These are phyloP conservation scores for Gastrophryne carolinensis DNA, from an alignment of 2,797 vertebrate genomes.

Conservation along the genomic window DNA sequence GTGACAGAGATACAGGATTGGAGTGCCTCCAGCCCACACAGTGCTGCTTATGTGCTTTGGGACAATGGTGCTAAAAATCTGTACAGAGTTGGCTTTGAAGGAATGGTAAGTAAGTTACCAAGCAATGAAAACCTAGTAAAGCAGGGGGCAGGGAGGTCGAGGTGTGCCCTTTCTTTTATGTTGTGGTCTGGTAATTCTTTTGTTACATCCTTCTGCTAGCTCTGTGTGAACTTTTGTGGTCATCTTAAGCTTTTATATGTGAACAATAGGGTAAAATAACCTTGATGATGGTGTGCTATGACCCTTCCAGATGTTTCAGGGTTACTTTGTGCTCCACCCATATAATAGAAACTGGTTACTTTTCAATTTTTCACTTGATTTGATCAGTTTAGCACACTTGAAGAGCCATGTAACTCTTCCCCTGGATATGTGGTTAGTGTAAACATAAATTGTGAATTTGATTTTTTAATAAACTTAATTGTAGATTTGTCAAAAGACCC, in stretches of 20 bases:
- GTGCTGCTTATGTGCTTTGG: slow-evolving; percentile 97
- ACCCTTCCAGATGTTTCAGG: slow-evolving; percentile 17
- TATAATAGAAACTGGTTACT: too few species aligned
- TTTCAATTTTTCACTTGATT: too few species aligned
- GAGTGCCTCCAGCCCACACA: slow-evolving; percentile 97
- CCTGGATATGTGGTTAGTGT: too few species aligned
- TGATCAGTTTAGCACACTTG: too few species aligned
- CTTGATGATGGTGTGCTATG: slow-evolving; percentile 21
- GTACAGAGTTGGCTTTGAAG: slow-evolving; percentile 98
- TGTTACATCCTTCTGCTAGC: slow-evolving; percentile 66
- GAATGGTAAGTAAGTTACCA: slow-evolving; percentile 89
- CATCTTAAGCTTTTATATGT: slow-evolving; percentile 71
- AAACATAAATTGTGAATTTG: too few species aligned
- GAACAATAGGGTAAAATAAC: slow-evolving; percentile 74
- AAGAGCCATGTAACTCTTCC: too few species aligned
- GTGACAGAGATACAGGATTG: slow-evolving; percentile 99
- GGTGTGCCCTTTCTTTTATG: slow-evolving; percentile 47
- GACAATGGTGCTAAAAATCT: slow-evolving; percentile 99
- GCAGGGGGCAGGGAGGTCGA: slow-evolving; percentile 22
- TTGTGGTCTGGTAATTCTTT: slow-evolving; percentile 64
- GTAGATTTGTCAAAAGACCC: too few species aligned
- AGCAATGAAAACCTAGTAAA: slow-evolving; percentile 16
- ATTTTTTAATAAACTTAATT: too few species aligned
- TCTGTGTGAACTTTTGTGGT: slow-evolving; percentile 68
- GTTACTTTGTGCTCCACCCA: not conserved